Conservation (phyloP, 2,797 vertebrate species). For the Acanthurus lineatus region DNA sequence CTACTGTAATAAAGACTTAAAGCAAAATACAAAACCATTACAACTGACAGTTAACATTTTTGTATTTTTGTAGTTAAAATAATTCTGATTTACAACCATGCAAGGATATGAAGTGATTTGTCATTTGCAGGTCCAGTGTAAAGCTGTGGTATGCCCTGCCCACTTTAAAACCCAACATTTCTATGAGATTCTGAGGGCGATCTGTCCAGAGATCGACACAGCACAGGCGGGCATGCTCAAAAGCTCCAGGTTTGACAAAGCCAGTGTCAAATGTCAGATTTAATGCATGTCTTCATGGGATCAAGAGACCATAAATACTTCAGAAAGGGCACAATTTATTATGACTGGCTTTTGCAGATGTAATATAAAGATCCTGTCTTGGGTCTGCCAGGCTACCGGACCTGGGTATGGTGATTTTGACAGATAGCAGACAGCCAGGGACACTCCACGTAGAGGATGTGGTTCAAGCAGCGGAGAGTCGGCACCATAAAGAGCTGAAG, state of each 20-base stretch:
- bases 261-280: background rate
- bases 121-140: slow-evolving; percentile 89
- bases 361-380: slow-evolving; percentile 30
- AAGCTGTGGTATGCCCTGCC: slow-evolving; percentile 90
- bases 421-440: slow-evolving; percentile 87
- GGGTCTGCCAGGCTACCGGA: slow-evolving; percentile 87
- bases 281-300: background rate
- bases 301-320: background rate
- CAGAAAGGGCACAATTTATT: background rate
- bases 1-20: background rate
- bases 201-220: slow-evolving; percentile 89
- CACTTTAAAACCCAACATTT: slow-evolving; percentile 91
- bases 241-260: slow-evolving; percentile 86
- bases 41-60: background rate
- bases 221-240: slow-evolving; percentile 81
- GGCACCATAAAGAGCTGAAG: slow-evolving; percentile 82
- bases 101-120: slow-evolving; percentile 1
- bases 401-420: slow-evolving; percentile 86
- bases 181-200: slow-evolving; percentile 89
- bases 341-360: background rate
- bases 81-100: background rate
- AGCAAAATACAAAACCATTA: background rate
- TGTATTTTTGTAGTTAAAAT: background rate
- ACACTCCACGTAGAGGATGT: slow-evolving; percentile 89
- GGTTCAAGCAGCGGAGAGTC: slow-evolving; percentile 86